Percentiles rank a stretch among this genome's conserved stretches.
These are phyloP conservation scores for Tetramorium parvispinum DNA, from an alignment of 1,140 invertebrate species.

Conservation along the genomic window DNA sequence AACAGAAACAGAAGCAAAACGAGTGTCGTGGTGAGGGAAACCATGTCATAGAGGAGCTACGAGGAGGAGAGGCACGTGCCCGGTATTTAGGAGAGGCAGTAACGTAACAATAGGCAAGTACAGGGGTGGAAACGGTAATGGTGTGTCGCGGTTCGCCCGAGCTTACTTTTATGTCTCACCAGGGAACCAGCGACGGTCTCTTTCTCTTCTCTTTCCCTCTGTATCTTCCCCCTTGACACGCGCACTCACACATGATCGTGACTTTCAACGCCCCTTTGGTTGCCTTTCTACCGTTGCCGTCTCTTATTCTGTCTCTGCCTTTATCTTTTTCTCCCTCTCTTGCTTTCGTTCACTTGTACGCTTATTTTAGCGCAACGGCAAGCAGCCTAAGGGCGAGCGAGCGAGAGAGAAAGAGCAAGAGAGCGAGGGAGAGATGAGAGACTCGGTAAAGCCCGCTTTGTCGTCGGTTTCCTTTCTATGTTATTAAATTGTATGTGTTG, in stretches of 20 bases:
- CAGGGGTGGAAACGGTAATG: conserved; percentile 79
- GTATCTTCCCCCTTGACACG: conserved; percentile 34
- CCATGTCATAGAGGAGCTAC: conserved; percentile 8
- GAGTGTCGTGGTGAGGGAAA: background rate
- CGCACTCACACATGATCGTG: conserved; percentile 49
- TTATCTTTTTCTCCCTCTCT: conserved; percentile 17
- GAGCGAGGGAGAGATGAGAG: conserved; percentile 39
- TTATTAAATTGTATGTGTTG: conserved; percentile 81
- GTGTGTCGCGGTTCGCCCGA: conserved; percentile 80
- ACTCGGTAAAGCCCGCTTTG: conserved; percentile 72
- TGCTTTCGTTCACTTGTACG: conserved; percentile 33
- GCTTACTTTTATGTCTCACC: conserved; percentile 82
- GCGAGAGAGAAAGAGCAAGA: conserved; percentile 42
- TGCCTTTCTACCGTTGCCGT: conserved; percentile 40
- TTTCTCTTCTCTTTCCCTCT: conserved; percentile 63
- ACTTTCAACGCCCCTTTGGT: conserved; percentile 54
- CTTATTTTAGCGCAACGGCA: conserved; percentile 41
- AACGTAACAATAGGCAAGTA: conserved; percentile 71
- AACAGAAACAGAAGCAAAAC: conserved; percentile 32
- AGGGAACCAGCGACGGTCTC: conserved; percentile 51
- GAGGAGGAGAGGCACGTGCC: conserved; percentile 61
- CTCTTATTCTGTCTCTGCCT: conserved; percentile 25
- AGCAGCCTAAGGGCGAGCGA: conserved; percentile 35
- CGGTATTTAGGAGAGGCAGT: conserved; percentile 69
- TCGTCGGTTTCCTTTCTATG: conserved; percentile 76